Conservation (phyloP, 2,113 vertebrate species). For the Melospiza melodia region DNA sequence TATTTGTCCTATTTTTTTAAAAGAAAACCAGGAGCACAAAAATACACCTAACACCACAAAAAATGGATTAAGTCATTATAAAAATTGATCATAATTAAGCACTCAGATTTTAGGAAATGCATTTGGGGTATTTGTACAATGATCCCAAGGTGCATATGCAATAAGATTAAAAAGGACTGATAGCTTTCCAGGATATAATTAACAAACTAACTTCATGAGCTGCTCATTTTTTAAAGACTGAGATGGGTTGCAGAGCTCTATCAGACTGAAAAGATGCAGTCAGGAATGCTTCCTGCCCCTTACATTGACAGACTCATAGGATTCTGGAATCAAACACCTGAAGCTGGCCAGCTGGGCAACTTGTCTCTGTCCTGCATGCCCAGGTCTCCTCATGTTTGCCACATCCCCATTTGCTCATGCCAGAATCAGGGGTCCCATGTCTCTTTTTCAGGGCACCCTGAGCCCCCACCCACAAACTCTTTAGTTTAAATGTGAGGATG, state of each 20-base stretch:
- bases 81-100: neutral
- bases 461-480: neutral
- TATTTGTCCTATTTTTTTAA: neutral
- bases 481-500: neutral
- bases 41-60: neutral
- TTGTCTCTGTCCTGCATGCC: neutral
- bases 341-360: neutral
- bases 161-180: neutral
- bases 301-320: rapidly evolving
- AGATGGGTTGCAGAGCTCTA: neutral
- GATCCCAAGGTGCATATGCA: neutral
- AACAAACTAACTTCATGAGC: neutral
- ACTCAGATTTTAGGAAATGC: neutral
- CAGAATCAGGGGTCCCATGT: neutral
- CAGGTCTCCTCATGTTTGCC: neutral
- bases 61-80: neutral
- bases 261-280: neutral
- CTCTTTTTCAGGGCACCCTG: neutral
- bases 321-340: neutral
- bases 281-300: neutral
- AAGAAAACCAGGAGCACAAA: neutral
- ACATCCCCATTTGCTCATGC: neutral
- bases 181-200: neutral
- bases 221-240: neutral
- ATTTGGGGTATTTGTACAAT: neutral